Conservation (phyloP, 2,113 vertebrate genomes). For the Monarcha castaneiventris region DNA sequence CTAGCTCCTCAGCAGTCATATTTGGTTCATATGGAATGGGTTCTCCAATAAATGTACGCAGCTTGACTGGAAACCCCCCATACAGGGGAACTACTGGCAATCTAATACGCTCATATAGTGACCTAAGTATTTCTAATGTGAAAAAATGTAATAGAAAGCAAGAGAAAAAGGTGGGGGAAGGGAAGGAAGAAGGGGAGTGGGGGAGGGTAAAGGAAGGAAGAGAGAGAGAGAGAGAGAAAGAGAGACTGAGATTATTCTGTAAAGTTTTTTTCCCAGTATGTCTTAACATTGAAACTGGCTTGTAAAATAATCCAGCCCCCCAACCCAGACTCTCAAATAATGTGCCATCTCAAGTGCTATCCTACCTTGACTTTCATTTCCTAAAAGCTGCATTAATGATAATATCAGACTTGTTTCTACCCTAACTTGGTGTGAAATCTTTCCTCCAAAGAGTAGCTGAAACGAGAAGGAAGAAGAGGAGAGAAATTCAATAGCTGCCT, state of each 20-base stretch:
- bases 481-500: background rate
- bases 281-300: background rate
- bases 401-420: background rate
- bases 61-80: constrained; percentile 94
- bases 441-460: background rate
- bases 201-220: too few relatives aligned
- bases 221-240: background rate
- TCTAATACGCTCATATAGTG: constrained; percentile 86
- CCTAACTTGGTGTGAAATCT: background rate
- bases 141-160: background rate
- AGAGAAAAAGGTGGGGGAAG: background rate
- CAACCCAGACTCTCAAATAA: background rate
- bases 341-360: background rate
- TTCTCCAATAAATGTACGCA: constrained; percentile 91
- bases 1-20: constrained; percentile 82
- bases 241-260: background rate
- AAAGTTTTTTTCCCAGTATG: background rate
- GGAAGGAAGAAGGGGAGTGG: background rate
- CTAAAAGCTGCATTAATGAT: background rate
- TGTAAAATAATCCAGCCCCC: background rate
- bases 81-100: constrained; percentile 88
- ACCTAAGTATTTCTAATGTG: constrained; percentile 78
- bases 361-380: background rate
- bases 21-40: constrained; percentile 93
- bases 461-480: background rate